Percentiles rank a stretch among this genome's conserved stretches.
These are phyloP conservation scores for Vicugna pacos DNA, from an alignment of 2,113 vertebrate genomes.

Conservation along the genomic window DNA sequence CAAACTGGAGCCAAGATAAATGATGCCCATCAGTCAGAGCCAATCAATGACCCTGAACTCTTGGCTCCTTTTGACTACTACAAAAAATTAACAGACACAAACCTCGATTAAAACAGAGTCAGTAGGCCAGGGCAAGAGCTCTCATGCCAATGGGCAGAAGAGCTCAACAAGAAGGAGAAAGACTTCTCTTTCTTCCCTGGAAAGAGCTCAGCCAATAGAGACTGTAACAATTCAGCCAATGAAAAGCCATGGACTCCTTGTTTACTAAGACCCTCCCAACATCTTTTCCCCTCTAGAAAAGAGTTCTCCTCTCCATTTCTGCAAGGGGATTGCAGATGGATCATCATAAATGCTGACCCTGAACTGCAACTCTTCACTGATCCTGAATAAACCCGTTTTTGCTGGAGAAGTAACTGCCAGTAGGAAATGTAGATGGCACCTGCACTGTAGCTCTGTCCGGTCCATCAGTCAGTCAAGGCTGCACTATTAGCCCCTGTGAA, in stretches of 20 bases:
- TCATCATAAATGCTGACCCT: background rate
- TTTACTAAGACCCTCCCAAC: background rate
- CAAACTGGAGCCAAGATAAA: background rate
- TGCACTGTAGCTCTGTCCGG: background rate
- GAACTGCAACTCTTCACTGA: background rate
- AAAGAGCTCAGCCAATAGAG: background rate
- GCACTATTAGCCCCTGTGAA: background rate
- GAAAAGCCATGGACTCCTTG: background rate
- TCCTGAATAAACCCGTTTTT: background rate
- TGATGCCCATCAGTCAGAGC: too few relatives aligned
- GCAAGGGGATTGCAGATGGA: background rate
- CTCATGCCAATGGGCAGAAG: too few relatives aligned
- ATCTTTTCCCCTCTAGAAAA: background rate
- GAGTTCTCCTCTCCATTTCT: background rate
- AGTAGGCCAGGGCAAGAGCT: background rate
- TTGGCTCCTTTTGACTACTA: background rate
- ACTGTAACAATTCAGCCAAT: background rate
- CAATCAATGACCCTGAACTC: background rate
- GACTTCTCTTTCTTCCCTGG: background rate
- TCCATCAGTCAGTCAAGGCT: background rate
- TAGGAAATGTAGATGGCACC: rapidly evolving
- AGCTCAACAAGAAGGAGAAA: background rate
- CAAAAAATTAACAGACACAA: background rate
- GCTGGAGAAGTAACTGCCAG: background rate
- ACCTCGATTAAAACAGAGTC: background rate